Conservation (phyloP, 1,140 invertebrate genomes). For the Venustaconcha ellipsiformis region DNA sequence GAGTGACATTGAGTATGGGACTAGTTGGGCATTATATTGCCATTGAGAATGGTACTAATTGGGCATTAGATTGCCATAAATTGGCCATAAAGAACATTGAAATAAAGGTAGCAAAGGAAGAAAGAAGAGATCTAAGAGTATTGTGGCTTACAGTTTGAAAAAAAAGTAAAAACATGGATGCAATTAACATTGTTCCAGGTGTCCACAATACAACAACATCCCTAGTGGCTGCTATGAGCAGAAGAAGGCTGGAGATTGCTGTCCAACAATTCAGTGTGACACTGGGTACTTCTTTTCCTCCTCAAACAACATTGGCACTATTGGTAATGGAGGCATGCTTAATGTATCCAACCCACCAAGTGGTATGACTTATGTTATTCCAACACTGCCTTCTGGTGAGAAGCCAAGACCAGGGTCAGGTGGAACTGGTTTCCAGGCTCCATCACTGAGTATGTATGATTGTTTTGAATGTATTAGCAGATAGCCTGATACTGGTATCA, state of each 20-base stretch:
- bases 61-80: too few relatives aligned
- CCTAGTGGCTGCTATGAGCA: slow-evolving; percentile 38
- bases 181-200: slow-evolving; percentile 34
- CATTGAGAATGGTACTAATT: too few relatives aligned
- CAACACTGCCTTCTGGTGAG: slow-evolving; percentile 41
- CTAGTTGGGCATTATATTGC: too few relatives aligned
- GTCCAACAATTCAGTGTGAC: slow-evolving; percentile 42
- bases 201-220: slow-evolving; percentile 55
- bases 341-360: slow-evolving; percentile 32
- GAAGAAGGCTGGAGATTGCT: slow-evolving; percentile 49
- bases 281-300: slow-evolving; percentile 49
- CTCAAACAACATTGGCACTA: slow-evolving; percentile 39
- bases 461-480: background rate
- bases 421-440: slow-evolving; percentile 38
- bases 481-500: background rate
- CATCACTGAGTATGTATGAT: slow-evolving; percentile 40
- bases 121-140: too few relatives aligned
- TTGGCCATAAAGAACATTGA: too few relatives aligned
- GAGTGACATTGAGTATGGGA: too few relatives aligned
- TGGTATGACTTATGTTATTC: slow-evolving; percentile 34
- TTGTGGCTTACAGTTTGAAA: too few relatives aligned
- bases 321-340: slow-evolving; percentile 50
- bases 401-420: slow-evolving; percentile 40
- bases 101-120: too few relatives aligned
- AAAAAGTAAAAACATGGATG: too few relatives aligned